phyloP scores from a whole-genome alignment of 2,888 invertebrate genomes.

The Clostera curtula region DNA sequence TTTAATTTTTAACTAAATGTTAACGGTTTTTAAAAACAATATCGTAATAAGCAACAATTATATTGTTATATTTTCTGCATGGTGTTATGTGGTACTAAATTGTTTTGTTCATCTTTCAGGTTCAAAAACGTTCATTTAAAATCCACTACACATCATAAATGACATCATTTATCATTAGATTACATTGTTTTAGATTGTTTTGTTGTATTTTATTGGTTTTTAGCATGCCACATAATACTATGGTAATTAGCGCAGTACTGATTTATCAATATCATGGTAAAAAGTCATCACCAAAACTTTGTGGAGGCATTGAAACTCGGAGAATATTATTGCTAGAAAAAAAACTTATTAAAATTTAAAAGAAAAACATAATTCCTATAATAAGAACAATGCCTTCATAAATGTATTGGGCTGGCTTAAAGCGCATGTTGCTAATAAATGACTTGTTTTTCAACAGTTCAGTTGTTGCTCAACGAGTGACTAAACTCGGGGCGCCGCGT shows the following conservation, averaged over 20 bases:
- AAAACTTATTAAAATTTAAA: slow-evolving; percentile 3
- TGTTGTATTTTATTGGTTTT: slow-evolving; percentile 29
- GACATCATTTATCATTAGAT: slow-evolving; percentile 20
- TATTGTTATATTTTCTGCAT: slow-evolving; percentile 38
- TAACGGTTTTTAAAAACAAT: not conserved
- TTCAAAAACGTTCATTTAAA: slow-evolving; percentile 5
- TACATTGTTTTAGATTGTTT: slow-evolving; percentile 19
- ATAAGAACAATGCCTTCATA: slow-evolving; percentile 42
- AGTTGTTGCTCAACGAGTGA: slow-evolving; percentile 74
- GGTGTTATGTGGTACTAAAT: slow-evolving; percentile 68
- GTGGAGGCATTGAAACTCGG: slow-evolving; percentile 42
- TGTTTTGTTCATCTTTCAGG: slow-evolving; percentile 24
- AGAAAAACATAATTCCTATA: slow-evolving; percentile 1
- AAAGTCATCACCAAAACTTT: slow-evolving; percentile 62
- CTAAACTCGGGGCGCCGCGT: slow-evolving; percentile 72
- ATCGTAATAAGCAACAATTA: slow-evolving; percentile 28
- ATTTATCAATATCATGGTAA: slow-evolving; percentile 53
- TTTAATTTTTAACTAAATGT: slow-evolving; percentile 1
- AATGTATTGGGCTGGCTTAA: slow-evolving; percentile 60
- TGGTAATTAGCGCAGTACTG: slow-evolving; percentile 54
- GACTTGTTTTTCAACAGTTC: slow-evolving; percentile 75
- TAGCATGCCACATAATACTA: slow-evolving; percentile 73
- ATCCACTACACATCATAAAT: slow-evolving; percentile 20
- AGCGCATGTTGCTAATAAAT: slow-evolving; percentile 74
- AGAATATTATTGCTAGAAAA: slow-evolving; percentile 3